These are phyloP conservation scores for Bubo scandiacus DNA, from an alignment of 2,113 vertebrate species.

Conservation along the genomic window DNA sequence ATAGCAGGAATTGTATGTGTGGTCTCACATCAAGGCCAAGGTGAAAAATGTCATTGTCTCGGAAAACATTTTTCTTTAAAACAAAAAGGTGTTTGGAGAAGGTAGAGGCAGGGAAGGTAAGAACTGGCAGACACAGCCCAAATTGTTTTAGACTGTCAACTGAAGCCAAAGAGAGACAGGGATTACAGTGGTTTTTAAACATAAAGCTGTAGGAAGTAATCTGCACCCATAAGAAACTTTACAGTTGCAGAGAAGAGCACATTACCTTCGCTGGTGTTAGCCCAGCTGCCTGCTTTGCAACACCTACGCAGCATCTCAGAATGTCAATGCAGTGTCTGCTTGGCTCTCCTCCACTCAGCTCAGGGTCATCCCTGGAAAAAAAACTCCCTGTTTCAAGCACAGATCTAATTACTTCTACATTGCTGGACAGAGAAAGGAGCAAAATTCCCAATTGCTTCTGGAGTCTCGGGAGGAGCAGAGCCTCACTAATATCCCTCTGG, in stretches of 20 bases:
- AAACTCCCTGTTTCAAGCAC: neutral
- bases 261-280: neutral
- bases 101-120: neutral
- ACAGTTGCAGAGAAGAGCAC: neutral
- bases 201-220: neutral
- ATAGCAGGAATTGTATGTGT: neutral
- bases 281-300: neutral
- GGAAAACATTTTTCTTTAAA: neutral
- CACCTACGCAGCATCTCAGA: accelerated
- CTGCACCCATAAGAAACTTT: neutral
- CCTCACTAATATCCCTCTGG: neutral
- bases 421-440: neutral
- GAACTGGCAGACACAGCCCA: accelerated
- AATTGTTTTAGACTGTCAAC: neutral
- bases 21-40: neutral
- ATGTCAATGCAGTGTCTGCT: neutral
- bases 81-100: neutral
- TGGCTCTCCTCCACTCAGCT: neutral
- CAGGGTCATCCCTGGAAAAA: neutral
- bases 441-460: slow-evolving; percentile 12
- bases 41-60: neutral
- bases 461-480: neutral
- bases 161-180: neutral
- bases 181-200: neutral
- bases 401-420: neutral